Base-by-base conservation (phyloP, 2,113 vertebrate genomes). In the Elanoides forficatus region DNA sequence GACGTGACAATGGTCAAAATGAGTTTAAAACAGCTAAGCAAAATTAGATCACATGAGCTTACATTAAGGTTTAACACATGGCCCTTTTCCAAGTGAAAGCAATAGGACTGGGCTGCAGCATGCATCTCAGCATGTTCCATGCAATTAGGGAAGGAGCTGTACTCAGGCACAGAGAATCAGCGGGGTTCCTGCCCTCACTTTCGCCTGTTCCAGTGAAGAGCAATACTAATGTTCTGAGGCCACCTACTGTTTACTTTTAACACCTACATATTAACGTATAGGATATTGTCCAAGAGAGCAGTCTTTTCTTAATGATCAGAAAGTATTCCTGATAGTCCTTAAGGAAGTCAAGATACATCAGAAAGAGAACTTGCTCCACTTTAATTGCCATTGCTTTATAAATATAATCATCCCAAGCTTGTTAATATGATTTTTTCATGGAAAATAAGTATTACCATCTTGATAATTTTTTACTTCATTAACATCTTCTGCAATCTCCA, bases 211-310 rank as follows among this genome's bases (percentile, higher is more conserved):
- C 63, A 36, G 10, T 21, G 53, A 81, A 81, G 58, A 95, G 87
- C 63, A 92, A 92, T 81, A 67, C n/a, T 92, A 78, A 93, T 96
- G 93, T 93, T 95, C 95, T 97, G 95, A 97, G 97, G 96, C 92
- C 97, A 97, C 86, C 97, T 97, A 83, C 96, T 96, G 96, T 97
- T 95, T 92, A 56, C 43, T 94, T 85, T 78, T 52, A 82, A 92
- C 60, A 94, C 66, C 76, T 91, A 90, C 97, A 91, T 14, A 43
- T 48, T 40, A 36, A 45, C 7, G 23, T 21, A 26, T 19, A 29
- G 66, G 58, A 26, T 21, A 16, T 27, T 55, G 74, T 84, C 89
- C 70, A 17, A 82, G 65, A 43, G 11, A 89, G 26, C 63, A 23
- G 59, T 23, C 45, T 71, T 36, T 12, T 36, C 70, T 42, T 73